These are phyloP conservation scores for Dinomys branickii DNA, from an alignment of 2,113 vertebrate genomes.

Conservation along the genomic window DNA sequence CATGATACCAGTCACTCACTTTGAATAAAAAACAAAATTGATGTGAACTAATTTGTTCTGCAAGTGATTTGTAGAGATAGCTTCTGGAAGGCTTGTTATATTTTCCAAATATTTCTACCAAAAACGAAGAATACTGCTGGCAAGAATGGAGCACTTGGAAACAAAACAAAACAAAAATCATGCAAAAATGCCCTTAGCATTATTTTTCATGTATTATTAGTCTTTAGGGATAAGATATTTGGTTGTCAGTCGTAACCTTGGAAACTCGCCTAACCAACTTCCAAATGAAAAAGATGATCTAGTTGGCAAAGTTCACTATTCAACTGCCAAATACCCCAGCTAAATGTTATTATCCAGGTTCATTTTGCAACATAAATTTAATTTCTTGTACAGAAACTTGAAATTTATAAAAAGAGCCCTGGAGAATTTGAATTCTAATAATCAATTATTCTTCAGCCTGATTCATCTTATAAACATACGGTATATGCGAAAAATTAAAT, in stretches of 20 bases:
- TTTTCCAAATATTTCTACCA: conserved; percentile 52
- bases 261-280: conserved; percentile 75
- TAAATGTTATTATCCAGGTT: conserved; percentile 79
- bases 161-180: conserved; percentile 63
- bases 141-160: conserved; percentile 51
- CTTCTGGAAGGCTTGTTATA: conserved; percentile 36
- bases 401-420: conserved; percentile 69
- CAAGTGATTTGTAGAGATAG: conserved; percentile 46
- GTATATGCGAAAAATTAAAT: conserved; percentile 74
- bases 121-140: not conserved
- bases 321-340: conserved; percentile 65
- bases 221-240: conserved; percentile 67
- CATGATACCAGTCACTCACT: not conserved
- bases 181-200: conserved; percentile 14
- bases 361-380: conserved; percentile 75
- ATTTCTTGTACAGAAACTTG: conserved; percentile 77
- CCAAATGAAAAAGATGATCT: conserved; percentile 72
- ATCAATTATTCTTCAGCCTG: conserved; percentile 73
- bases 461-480: conserved; percentile 78
- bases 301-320: conserved; percentile 76
- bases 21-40: conserved; percentile 36
- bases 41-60: conserved; percentile 51
- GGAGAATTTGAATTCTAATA: conserved; percentile 78
- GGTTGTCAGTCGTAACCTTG: conserved; percentile 74
- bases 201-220: conserved; percentile 59